phyloP scores from a whole-genome alignment of 2,888 invertebrate species.

The Hyposoter dolosus region DNA sequence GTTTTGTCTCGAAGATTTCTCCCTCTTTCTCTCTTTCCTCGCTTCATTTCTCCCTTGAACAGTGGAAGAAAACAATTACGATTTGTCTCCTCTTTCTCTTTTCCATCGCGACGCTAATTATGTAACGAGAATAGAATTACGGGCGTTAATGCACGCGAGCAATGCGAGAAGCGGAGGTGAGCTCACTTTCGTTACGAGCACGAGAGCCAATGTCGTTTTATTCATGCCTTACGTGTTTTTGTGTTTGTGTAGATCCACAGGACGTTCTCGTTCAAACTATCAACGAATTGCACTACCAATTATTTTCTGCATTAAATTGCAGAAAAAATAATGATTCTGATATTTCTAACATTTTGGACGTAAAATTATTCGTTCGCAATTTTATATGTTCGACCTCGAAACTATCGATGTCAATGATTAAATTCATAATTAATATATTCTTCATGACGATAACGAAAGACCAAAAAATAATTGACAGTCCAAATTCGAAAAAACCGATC shows the following conservation, averaged over 20 bases:
- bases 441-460: not conserved
- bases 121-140: constrained; percentile 72
- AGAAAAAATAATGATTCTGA: not conserved
- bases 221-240: constrained; percentile 28
- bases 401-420: too few relatives aligned
- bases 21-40: constrained; percentile 15
- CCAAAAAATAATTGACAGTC: not conserved
- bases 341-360: not conserved
- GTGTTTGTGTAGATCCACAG: not conserved
- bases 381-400: too few relatives aligned
- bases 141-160: constrained; percentile 68
- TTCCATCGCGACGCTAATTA: constrained; percentile 70
- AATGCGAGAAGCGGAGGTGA: constrained; percentile 59
- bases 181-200: constrained; percentile 71
- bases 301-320: not conserved
- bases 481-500: not conserved
- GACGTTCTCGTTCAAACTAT: not conserved
- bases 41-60: constrained; percentile 6
- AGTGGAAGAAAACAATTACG: constrained; percentile 60
- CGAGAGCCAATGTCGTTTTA: constrained; percentile 63
- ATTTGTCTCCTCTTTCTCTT: constrained; percentile 55
- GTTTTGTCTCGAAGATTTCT: constrained; percentile 39
- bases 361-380: not conserved
- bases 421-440: too few relatives aligned
- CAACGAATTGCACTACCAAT: not conserved